Evolutionary conservation across 2,888 invertebrate species (phyloP).

Genomic region (Pyrocoelia pectoralis): DNA sequence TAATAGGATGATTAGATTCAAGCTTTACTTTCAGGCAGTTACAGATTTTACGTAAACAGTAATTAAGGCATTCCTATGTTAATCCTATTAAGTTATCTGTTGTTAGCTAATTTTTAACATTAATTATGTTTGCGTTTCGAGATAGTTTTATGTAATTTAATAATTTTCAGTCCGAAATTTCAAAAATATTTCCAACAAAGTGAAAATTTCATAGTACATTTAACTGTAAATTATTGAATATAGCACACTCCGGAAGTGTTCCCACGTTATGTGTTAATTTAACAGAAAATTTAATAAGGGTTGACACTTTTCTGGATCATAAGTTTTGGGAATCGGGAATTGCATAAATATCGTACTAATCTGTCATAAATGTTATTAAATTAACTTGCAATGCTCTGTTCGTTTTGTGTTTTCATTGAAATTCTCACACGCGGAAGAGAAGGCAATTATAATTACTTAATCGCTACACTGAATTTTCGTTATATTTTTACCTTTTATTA

Average conservation of each 20-base stretch:
- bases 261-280: constrained; percentile 10
- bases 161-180: neutral
- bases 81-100: neutral
- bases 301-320: constrained; percentile 10
- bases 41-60: constrained; percentile 10
- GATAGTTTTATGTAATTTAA: neutral
- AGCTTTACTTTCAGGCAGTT: constrained; percentile 3
- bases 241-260: neutral
- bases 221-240: neutral
- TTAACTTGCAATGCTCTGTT: too few species aligned
- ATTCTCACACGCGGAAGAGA: too few species aligned
- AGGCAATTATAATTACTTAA: too few species aligned
- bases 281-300: constrained; percentile 12
- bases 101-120: neutral
- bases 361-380: too few species aligned
- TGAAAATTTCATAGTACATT: constrained; percentile 4
- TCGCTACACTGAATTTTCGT: too few species aligned
- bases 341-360: too few species aligned
- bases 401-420: too few species aligned
- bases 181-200: neutral
- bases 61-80: neutral
- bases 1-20: constrained; percentile 11
- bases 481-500: too few species aligned
- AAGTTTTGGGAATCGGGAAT: neutral
- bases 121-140: neutral